A percentile compares a stretch with the other conserved stretches of the same genome.
Conservation (phyloP, 2,888 invertebrate genomes). For the Machimus atricapillus region DNA sequence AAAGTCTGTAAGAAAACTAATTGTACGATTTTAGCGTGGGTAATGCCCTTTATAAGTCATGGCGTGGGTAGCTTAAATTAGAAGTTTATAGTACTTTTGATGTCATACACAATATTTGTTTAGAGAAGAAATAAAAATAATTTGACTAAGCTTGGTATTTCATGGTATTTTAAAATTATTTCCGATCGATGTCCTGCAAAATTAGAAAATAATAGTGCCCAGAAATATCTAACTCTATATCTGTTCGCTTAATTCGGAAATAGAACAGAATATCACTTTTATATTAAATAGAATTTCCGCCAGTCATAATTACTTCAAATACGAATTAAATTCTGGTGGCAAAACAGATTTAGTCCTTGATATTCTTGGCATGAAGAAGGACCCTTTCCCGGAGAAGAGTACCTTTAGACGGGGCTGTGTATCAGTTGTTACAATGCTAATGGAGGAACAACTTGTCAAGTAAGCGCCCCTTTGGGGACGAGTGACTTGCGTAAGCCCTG, state of each 20-base stretch:
- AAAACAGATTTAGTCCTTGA: not conserved
- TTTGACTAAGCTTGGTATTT: too few relatives aligned
- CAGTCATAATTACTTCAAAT: slow-evolving; percentile 16
- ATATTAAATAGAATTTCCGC: not conserved
- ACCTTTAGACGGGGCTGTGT: not conserved
- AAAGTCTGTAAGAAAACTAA: too few relatives aligned
- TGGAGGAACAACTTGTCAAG: not conserved
- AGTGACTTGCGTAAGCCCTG: slow-evolving; percentile 4
- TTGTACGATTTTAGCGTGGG: too few relatives aligned
- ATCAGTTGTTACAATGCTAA: not conserved
- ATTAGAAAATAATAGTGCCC: not conserved
- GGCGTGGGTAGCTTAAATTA: too few relatives aligned
- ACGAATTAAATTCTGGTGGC: not conserved
- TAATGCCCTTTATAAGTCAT: too few relatives aligned
- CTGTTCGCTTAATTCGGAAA: not conserved
- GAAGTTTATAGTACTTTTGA: too few relatives aligned
- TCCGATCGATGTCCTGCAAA: not conserved
- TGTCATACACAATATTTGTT: too few relatives aligned
- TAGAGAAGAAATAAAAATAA: too few relatives aligned
- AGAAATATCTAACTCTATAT: not conserved
- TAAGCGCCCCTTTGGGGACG: not conserved
- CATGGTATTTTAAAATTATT: too few relatives aligned
- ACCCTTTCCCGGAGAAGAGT: not conserved
- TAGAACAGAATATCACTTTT: not conserved
- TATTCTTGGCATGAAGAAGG: not conserved